Conservation (phyloP, 2,797 vertebrate genomes). For the Cirrhinus mrigala region DNA sequence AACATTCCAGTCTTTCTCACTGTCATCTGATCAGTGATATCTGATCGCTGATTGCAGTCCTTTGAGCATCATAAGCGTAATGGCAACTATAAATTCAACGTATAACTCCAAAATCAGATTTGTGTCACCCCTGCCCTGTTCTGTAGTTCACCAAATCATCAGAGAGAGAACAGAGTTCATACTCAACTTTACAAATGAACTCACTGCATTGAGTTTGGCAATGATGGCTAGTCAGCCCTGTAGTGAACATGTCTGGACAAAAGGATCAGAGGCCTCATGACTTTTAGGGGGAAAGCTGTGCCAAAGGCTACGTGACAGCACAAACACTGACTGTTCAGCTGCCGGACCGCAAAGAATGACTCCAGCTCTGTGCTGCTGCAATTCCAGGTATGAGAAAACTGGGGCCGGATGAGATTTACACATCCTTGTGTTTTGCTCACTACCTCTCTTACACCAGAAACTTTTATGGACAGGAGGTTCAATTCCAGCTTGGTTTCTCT, state of each 20-base stretch:
- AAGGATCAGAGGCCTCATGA: constrained; percentile 64
- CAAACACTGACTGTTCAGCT: constrained; percentile 80
- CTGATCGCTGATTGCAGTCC: constrained; percentile 64
- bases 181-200: background rate
- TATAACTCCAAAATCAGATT: constrained; percentile 56
- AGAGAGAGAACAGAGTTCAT: background rate
- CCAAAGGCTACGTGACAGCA: constrained; percentile 76
- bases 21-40: constrained; percentile 67
- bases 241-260: constrained; percentile 26
- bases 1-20: constrained; percentile 66
- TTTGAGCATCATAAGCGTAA: constrained; percentile 53
- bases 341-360: constrained; percentile 60
- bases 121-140: constrained; percentile 67
- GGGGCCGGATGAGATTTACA: background rate
- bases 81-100: background rate
- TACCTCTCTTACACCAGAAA: background rate
- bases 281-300: constrained; percentile 68
- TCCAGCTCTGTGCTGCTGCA: constrained; percentile 41
- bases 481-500: background rate
- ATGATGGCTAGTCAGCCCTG: constrained; percentile 18
- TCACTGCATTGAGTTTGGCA: background rate
- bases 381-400: constrained; percentile 2
- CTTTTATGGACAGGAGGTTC: constrained; percentile 1
- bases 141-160: background rate
- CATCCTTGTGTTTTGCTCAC: background rate